phyloP scores from a whole-genome alignment of 2,888 invertebrate genomes.

The Hyles lineata region DNA sequence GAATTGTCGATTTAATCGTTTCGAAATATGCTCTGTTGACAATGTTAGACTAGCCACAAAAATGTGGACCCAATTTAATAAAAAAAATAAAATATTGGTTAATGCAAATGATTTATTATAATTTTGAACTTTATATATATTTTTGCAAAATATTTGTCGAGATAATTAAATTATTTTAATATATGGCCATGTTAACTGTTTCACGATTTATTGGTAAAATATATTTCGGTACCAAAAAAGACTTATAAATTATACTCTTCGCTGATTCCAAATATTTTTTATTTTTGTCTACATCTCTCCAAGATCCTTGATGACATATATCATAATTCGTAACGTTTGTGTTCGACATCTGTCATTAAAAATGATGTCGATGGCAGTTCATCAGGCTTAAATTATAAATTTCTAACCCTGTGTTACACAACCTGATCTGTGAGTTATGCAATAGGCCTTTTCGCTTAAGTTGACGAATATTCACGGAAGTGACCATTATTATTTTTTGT shows the following conservation, averaged over 20 bases:
- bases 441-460: not conserved
- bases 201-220: not conserved
- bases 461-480: conserved; percentile 7
- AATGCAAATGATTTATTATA: conserved; percentile 6
- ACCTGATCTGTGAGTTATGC: not conserved
- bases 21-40: not conserved
- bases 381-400: not conserved
- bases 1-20: conserved; percentile 8
- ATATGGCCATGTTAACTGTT: not conserved
- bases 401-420: conserved; percentile 9
- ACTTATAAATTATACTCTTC: not conserved
- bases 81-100: not conserved
- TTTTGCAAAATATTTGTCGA: not conserved
- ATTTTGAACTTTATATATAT: not conserved
- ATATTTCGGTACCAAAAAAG: not conserved
- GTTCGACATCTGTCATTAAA: not conserved
- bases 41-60: not conserved
- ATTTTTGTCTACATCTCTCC: not conserved
- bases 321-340: not conserved
- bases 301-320: no score
- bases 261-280: not conserved
- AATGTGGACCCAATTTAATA: conserved; percentile 3
- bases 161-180: not conserved
- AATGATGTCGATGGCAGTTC: not conserved
- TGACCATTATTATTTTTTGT: not conserved